These are phyloP conservation scores for Picus viridis DNA, from an alignment of 2,797 vertebrate species.

Conservation along the genomic window DNA sequence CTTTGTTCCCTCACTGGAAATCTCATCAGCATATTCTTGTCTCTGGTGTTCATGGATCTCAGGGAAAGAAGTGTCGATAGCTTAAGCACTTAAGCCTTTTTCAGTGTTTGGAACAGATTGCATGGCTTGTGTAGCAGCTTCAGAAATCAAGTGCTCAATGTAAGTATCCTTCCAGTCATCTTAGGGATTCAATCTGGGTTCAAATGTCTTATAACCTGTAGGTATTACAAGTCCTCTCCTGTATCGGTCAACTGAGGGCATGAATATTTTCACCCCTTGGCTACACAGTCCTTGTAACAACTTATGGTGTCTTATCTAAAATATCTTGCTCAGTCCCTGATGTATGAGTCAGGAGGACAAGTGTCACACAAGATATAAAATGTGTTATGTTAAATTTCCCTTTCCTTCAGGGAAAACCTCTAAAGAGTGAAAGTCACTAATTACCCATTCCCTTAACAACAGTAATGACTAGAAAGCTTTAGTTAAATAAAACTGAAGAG, in stretches of 20 bases:
- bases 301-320: background rate
- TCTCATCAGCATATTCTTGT: conserved; percentile 14
- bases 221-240: background rate
- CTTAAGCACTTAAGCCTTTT: conserved; percentile 28
- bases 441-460: background rate
- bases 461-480: background rate
- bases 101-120: conserved; percentile 37
- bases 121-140: conserved; percentile 13
- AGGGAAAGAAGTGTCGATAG: conserved; percentile 36
- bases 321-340: background rate
- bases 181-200: background rate
- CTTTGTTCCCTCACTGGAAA: conserved; percentile 7
- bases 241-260: background rate
- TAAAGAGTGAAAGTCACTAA: background rate
- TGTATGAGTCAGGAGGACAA: background rate
- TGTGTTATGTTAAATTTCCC: background rate
- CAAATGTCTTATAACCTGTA: background rate
- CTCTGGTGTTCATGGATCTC: background rate
- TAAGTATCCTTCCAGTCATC: conserved; percentile 22
- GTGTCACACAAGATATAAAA: background rate
- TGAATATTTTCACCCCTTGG: background rate
- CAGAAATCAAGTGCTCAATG: conserved; percentile 10
- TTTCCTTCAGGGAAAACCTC: background rate
- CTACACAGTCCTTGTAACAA: background rate
- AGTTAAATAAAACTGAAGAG: background rate